These are phyloP conservation scores for Percina caprodes DNA, from an alignment of 2,113 vertebrate species.

Conservation along the genomic window DNA sequence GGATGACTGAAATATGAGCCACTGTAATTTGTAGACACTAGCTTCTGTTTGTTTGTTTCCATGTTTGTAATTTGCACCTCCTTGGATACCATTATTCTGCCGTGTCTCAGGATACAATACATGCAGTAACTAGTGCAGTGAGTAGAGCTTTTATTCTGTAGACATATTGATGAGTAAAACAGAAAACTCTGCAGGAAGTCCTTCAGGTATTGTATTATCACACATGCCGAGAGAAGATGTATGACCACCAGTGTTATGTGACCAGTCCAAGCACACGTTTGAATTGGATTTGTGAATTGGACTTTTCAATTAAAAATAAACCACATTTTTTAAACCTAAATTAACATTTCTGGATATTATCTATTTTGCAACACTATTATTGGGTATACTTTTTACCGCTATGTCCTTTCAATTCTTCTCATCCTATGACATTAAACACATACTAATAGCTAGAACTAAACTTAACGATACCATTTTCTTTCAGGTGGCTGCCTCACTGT, in stretches of 20 bases:
- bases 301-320: background rate
- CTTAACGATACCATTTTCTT: background rate
- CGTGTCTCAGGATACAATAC: background rate
- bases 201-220: background rate
- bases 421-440: background rate
- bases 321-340: background rate
- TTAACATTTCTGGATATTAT: background rate
- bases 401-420: background rate
- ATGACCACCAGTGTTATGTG: no score
- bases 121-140: background rate
- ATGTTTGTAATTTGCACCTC: slow-evolving; percentile 33
- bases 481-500: slow-evolving; percentile 92
- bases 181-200: background rate
- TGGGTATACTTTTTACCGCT: background rate
- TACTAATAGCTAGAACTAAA: background rate
- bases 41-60: slow-evolving; percentile 41
- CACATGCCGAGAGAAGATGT: no score
- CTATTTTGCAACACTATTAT: background rate
- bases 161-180: background rate
- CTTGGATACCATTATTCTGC: slow-evolving; percentile 58
- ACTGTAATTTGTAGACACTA: slow-evolving; percentile 42
- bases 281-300: background rate
- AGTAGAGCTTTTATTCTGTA: background rate
- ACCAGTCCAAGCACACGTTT: background rate
- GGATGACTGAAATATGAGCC: slow-evolving; percentile 32